Evolutionary conservation across 2,113 vertebrate genomes (phyloP).

Genomic region (Cariama cristata): DNA sequence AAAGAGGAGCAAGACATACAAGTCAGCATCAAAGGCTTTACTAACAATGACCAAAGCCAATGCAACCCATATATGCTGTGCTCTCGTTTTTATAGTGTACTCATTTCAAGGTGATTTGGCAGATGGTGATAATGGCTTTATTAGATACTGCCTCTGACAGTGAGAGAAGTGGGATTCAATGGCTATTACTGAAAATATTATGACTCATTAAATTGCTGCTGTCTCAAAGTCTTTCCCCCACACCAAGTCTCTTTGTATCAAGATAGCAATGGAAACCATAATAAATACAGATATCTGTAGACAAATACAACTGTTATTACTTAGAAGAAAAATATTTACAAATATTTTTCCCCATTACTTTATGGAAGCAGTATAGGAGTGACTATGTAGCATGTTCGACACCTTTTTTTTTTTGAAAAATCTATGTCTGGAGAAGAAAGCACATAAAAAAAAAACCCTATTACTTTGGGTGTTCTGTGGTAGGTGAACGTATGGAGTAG

Average conservation of each 20-base stretch:
- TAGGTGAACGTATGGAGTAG: rapidly evolving
- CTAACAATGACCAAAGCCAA: background rate
- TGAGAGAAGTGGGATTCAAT: background rate
- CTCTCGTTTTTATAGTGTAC: background rate
- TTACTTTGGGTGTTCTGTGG: background rate
- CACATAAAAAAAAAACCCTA: background rate
- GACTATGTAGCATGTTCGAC: background rate
- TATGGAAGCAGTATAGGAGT: background rate
- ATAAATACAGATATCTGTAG: background rate
- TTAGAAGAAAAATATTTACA: background rate
- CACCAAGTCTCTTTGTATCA: background rate
- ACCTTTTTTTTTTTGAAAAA: background rate
- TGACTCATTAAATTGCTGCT: background rate
- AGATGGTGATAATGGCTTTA: background rate
- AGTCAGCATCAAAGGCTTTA: background rate
- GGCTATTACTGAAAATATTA: background rate
- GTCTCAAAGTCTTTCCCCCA: background rate
- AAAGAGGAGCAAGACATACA: background rate
- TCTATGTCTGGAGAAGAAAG: background rate
- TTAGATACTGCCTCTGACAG: background rate
- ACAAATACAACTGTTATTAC: background rate
- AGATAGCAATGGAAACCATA: background rate
- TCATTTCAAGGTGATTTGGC: background rate
- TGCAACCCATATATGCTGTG: background rate
- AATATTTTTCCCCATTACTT: background rate